Base-by-base conservation (phyloP, 2,888 invertebrate species). In the Doris montereyensis region DNA sequence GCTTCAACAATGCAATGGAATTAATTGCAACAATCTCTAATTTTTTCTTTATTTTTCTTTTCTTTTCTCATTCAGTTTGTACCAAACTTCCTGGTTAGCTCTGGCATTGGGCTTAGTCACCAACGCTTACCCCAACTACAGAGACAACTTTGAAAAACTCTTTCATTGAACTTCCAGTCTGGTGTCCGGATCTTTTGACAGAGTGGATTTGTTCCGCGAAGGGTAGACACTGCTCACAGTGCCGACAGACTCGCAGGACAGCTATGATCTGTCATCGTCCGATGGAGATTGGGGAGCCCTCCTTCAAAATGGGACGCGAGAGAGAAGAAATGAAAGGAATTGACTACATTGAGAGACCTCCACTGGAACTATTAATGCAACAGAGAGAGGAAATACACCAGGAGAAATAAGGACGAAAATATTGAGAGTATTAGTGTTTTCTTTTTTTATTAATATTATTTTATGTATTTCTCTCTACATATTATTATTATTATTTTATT, bases 41-140 rank as follows among this genome's bases (percentile, higher is more conserved):
- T n/a, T n/a, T n/a, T n/a, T 41, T 41, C 52, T 41, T 41, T 41
- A 5, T 41, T 17, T 41, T 41, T 41, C 52, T 41, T 41, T 41
- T 76, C 26, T 30, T 72, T 62, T 62, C 73, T 79, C 77, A 65
- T 77, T 30, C 87, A 89, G 87, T 89, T 87, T 8, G 80, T 87
- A 62, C 87, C 88, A 21, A 83, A 83, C 32, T 88, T 85, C 76
- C 84, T 86, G 52, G 73, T 80, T n/a, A 70, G 34, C 28, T 62
- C 77, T 58, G 79, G 81, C 77, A 97, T 97, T 81, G 94, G 96
- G 92, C 97, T 97, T 84, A 97, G n/a, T n/a, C 97, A 89, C 95
- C 97, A 84, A 97, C 97, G 89, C 93, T 98, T 88, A 98, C 98
- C 85, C 97, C 97, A 83, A 97, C 97, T 70, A 97, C 97, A 87